phyloP scores from a whole-genome alignment of 2,888 invertebrate genomes.

The Spatulosminthurus flaviceps region DNA sequence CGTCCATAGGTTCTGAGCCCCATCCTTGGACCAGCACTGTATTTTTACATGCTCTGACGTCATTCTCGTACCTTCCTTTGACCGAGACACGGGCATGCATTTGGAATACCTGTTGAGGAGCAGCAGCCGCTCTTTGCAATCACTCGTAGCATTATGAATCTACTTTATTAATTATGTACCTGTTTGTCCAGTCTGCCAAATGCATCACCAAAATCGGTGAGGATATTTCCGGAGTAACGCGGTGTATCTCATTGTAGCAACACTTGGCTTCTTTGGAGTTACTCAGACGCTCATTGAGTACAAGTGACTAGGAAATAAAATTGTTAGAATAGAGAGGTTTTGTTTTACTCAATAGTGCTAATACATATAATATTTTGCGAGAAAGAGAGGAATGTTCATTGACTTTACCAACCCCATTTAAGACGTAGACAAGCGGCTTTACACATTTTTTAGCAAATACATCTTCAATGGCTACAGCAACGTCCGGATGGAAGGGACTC shows the following conservation, averaged over 20 bases:
- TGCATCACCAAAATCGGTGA: neutral
- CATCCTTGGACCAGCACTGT: conserved; percentile 18
- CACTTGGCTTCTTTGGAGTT: conserved; percentile 43
- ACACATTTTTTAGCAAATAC: conserved; percentile 7
- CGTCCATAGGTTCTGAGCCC: neutral
- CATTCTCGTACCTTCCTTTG: neutral
- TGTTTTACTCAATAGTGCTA: neutral
- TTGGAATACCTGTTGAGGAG: no score
- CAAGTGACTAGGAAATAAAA: neutral
- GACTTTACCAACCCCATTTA: conserved; percentile 33
- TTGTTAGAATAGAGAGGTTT: neutral
- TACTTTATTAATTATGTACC: neutral
- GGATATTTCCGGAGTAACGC: neutral
- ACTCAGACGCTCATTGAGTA: neutral
- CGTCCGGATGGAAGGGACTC: conserved; percentile 48
- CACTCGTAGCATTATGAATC: no score
- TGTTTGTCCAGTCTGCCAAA: neutral
- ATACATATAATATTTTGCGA: no score
- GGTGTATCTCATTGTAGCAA: conserved; percentile 51
- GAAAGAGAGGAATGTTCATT: no score
- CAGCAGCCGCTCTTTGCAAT: no score
- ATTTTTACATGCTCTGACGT: conserved; percentile 30
- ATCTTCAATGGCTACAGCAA: conserved; percentile 43
- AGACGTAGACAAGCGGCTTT: conserved; percentile 6
- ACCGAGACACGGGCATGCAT: no score